A percentile compares a stretch with the other conserved stretches of the same genome.
These are phyloP conservation scores for Linhomoeus sp. DNA, from an alignment of 2,888 invertebrate species.

Conservation along the genomic window DNA sequence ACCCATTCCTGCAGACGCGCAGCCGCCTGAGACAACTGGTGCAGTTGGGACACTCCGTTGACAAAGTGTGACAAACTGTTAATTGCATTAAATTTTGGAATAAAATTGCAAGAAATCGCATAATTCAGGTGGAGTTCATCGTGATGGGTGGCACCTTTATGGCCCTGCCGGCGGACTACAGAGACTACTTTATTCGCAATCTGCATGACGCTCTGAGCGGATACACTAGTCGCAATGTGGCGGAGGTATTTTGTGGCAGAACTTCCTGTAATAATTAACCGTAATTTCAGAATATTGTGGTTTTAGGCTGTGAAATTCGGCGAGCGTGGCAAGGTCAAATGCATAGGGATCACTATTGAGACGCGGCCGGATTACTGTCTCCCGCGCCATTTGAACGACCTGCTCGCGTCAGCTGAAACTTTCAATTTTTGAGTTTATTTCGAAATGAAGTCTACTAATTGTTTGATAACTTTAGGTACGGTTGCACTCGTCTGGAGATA, in stretches of 20 bases:
- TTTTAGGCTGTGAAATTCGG: constrained; percentile 36
- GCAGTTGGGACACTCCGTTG: constrained; percentile 88
- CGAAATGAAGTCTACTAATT: too few species aligned
- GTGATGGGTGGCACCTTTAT: constrained; percentile 99
- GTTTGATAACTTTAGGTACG: constrained; percentile 40
- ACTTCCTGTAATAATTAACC: too few species aligned
- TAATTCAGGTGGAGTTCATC: constrained; percentile 61
- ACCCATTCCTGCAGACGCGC: constrained; percentile 68
- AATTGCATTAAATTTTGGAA: too few species aligned
- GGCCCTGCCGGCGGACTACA: constrained; percentile 85
- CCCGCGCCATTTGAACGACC: constrained; percentile 74
- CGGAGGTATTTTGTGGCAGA: constrained; percentile 60
- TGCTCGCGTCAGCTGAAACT: constrained; percentile 40
- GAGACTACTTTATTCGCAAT: constrained; percentile 85
- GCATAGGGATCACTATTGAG: constrained; percentile 99
- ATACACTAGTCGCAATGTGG: constrained; percentile 69
- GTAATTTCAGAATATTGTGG: too few species aligned
- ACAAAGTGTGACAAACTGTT: constrained; percentile 45
- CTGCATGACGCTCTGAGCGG: constrained; percentile 93
- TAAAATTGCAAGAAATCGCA: too few species aligned
- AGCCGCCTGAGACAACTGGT: constrained; percentile 44
- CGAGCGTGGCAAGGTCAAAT: constrained; percentile 79
- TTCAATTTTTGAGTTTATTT: too few species aligned
- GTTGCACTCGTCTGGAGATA: constrained; percentile 73
- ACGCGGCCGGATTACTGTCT: constrained; percentile 95